Percentiles rank a stretch among this genome's conserved stretches.
Evolutionary conservation across 2,888 invertebrate genomes (phyloP).

Genomic region (Romanomermis culicivorax): DNA sequence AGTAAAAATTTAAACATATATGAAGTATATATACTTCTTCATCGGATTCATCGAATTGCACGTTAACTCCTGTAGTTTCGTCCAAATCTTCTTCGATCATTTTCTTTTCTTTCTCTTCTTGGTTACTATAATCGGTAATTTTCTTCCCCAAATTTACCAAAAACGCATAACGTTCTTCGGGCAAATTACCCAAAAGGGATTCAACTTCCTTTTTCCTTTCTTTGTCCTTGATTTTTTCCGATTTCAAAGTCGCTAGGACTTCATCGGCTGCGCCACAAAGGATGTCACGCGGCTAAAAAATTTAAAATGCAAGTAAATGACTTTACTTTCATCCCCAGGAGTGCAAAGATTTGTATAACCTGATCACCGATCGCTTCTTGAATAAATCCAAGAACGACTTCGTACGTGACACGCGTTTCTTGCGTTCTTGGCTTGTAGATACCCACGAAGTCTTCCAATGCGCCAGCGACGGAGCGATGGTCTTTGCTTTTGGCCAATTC

Average conservation of each 20-base stretch:
- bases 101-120: conserved; percentile 11
- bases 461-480: conserved; percentile 42
- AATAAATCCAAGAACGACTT: conserved; percentile 78
- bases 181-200: conserved; percentile 51
- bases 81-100: conserved; percentile 47
- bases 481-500: conserved; percentile 54
- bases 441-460: conserved; percentile 74
- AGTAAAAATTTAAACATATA: too few species aligned
- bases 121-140: conserved; percentile 72
- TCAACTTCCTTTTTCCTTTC: conserved; percentile 78
- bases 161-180: conserved; percentile 76
- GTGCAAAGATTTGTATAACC: conserved; percentile 25
- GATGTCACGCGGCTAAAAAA: conserved; percentile 61
- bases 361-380: conserved; percentile 86
- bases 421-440: conserved; percentile 90
- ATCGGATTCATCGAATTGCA: conserved; percentile 93
- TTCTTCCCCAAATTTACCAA: conserved; percentile 91
- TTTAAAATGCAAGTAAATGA: conserved; percentile 2
- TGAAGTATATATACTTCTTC: conserved; percentile 62
- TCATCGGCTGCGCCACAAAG: conserved; percentile 98
- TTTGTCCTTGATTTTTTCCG: conserved; percentile 73
- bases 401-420: conserved; percentile 90
- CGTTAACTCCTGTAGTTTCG: conserved; percentile 94
- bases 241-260: conserved; percentile 76
- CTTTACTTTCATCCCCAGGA: neutral